phyloP scores from a whole-genome alignment of 2,113 vertebrate species.

The Zosterops japonicus region DNA sequence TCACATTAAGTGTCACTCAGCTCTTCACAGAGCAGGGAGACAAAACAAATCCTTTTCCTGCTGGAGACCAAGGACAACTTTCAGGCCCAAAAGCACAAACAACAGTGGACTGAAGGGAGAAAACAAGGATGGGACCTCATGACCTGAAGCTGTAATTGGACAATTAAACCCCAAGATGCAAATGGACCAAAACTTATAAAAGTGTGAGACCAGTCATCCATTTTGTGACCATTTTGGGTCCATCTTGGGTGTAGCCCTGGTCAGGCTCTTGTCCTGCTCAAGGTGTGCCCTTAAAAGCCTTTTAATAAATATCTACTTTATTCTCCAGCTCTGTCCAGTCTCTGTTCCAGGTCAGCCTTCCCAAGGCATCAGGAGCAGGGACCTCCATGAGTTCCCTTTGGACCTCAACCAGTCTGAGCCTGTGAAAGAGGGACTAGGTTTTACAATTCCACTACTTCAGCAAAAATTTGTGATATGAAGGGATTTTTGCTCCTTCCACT shows the following conservation, averaged over 20 bases:
- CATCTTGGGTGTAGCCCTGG: too few species aligned
- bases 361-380: background rate
- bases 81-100: background rate
- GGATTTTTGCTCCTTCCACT: background rate
- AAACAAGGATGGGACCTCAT: background rate
- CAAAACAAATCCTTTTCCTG: background rate
- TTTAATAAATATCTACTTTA: background rate
- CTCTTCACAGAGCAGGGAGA: background rate
- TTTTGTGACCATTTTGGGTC: too few species aligned
- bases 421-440: background rate
- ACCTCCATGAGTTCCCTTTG: background rate
- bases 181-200: too few species aligned
- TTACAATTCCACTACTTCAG: background rate
- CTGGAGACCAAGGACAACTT: background rate
- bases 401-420: background rate
- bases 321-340: background rate
- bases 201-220: too few species aligned
- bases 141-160: too few species aligned
- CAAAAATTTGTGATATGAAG: background rate
- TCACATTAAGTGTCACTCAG: background rate
- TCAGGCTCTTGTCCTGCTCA: too few species aligned
- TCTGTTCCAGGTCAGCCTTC: background rate
- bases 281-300: background rate
- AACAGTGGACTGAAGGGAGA: background rate
- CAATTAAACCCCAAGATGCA: too few species aligned